These are phyloP conservation scores for Oophaga pumilio DNA, from an alignment of 2,113 vertebrate species.

Conservation along the genomic window DNA sequence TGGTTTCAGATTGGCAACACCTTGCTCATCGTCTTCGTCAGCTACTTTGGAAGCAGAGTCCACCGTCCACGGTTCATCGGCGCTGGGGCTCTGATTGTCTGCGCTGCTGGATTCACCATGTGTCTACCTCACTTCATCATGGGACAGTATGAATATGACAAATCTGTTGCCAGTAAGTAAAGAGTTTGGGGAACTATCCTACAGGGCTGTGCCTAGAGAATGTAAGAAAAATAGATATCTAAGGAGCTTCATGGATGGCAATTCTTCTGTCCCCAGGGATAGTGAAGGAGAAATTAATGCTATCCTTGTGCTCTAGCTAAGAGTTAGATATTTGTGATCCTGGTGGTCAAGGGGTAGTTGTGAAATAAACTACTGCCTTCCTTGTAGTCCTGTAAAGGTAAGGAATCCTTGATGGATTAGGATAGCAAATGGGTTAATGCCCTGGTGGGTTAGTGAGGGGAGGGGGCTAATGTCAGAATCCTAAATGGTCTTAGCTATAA, in stretches of 20 bases:
- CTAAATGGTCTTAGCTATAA: too few relatives aligned
- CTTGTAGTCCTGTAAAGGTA: too few relatives aligned
- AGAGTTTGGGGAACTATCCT: background rate
- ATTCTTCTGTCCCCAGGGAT: background rate
- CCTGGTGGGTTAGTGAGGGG: too few relatives aligned
- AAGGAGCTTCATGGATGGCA: background rate
- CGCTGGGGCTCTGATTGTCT: conserved; percentile 81
- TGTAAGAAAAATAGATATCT: background rate
- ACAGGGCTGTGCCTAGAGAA: background rate
- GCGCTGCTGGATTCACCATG: conserved; percentile 82
- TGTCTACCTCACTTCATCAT: conserved; percentile 86
- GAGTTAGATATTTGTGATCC: too few relatives aligned
- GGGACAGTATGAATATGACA: conserved; percentile 73
- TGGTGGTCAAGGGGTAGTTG: too few relatives aligned
- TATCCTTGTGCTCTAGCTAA: background rate
- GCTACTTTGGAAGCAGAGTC: conserved; percentile 88
- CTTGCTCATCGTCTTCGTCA: conserved; percentile 87
- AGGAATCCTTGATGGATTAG: too few relatives aligned
- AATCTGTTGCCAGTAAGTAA: conserved; percentile 68
- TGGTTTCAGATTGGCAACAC: conserved; percentile 87
- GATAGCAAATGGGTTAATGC: too few relatives aligned
- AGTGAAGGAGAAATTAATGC: background rate
- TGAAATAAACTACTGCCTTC: too few relatives aligned
- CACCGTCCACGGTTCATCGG: conserved; percentile 90
- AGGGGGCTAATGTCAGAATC: too few relatives aligned